Evolutionary conservation across 2,888 invertebrate species (phyloP).

Genomic region (Volucella inanis): DNA sequence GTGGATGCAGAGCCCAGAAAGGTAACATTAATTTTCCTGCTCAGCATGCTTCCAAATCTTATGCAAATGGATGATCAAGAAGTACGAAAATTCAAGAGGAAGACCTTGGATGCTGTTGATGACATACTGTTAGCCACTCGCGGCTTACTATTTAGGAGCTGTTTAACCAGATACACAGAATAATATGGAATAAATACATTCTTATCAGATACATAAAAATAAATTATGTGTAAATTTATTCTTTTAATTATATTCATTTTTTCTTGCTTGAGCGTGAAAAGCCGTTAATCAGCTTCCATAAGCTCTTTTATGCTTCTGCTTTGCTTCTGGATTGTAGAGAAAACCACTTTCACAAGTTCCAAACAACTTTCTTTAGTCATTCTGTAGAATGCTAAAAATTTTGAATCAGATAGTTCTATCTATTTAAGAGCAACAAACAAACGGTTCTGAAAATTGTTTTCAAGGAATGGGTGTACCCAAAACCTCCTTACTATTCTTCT

Average conservation of each 20-base stretch:
- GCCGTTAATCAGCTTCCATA: too few relatives aligned
- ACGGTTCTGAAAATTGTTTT: too few relatives aligned
- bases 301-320: neutral
- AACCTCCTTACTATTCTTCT: constrained; percentile 21
- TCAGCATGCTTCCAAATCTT: constrained; percentile 9
- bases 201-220: too few relatives aligned
- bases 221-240: too few relatives aligned
- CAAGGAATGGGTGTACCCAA: neutral
- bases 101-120: neutral
- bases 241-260: too few relatives aligned
- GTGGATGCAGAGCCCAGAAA: constrained; percentile 1
- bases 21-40: neutral
- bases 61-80: constrained; percentile 6
- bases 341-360: constrained; percentile 18
- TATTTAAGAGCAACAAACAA: neutral
- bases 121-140: neutral
- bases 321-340: neutral
- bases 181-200: too few relatives aligned
- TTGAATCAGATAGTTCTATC: constrained; percentile 3
- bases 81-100: neutral
- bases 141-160: too few relatives aligned
- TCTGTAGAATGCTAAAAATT: constrained; percentile 11
- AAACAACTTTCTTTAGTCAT: constrained; percentile 26
- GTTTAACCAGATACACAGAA: too few relatives aligned
- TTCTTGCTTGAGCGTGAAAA: too few relatives aligned